Evolutionary conservation across 2,888 invertebrate genomes (phyloP), one percentile per base, ranked within the genome.

Genomic region (Cephus pulcher): DNA sequence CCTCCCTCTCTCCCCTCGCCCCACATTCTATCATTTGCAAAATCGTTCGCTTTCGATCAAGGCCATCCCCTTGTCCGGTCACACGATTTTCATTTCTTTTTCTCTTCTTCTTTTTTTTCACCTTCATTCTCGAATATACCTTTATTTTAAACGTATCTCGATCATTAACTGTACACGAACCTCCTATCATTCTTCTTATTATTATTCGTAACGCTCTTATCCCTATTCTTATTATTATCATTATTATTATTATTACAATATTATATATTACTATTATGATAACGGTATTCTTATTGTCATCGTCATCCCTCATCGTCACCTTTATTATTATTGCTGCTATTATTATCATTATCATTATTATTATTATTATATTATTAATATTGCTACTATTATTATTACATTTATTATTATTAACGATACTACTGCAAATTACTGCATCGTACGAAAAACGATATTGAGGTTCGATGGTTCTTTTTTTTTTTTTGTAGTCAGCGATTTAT

Each of bases 391-490:
- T 75, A 75, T 78, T 70, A 71, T 70, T 56, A 35, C 75, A 70
- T 34, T 83, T 81, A 76, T 80, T 76, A 82, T 79, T 81, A 85
- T 86, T 85, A 87, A 82, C 84, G 80, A 80, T 83, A 83, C 83
- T 86, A 86, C 79, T 82, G 85, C 85, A 87, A 82, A 85, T 83
- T 79, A 82, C 75, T 78, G 75, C 75, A 80, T 56, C 83, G 81
- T 83, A 84, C 30, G 83, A 82, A 80, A 80, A 71, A 82, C 69
- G 75, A 56, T 80, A 77, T 76, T 79, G 76, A 85, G 84, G 83
- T 87, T 86, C 83, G 84, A 86, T 87, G 84, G 79, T 86, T 88
- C 87, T 82, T 86, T 88, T 87, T 82, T 84, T 82, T 86, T 88
- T 87, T 82, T 84, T 84, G 84, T 87, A 88, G 86, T 86, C 86